Base-by-base conservation (phyloP, 2,113 vertebrate species). In the Platycercus adscitus region DNA sequence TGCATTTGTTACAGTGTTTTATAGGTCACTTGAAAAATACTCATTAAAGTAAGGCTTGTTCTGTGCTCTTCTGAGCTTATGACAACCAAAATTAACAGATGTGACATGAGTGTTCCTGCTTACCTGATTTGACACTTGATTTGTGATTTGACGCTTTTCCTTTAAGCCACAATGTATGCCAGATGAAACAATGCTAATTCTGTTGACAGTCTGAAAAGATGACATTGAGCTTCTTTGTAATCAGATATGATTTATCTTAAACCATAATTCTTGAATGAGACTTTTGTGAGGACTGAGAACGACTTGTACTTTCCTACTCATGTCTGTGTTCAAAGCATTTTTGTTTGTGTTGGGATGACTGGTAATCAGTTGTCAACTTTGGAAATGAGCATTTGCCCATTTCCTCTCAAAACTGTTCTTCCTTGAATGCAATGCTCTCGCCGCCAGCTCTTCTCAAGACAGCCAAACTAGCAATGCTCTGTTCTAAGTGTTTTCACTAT, bases 111-210 rank as follows among this genome's bases (percentile, higher is more conserved):
- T 83, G 53, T 88, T 86, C 64, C 75, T 95, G 37, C 52, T 93
- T 90, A 89, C 91, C 88, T 91, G 71, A 91, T 81, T 35, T 91
- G 88, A 86, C 61, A 25, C 82, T 93, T 90, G 70, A 55, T 86
- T 96, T 96, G 86, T 93, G 94, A 95, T 93, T 91, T 88, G 61
- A 89, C 76, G 55, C 20, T 92, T 93, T 95, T 95, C 75, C 85
- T 97, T 79, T 83, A 86, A 95, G 88, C 91, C 65, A 55, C 89
- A 76, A 84, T 75, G 39, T 87, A n/a, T 93, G 91, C 89, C 80
- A 93, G 17, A 49, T 78, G 91, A 95, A 98, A 96, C 87, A 88
- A 63, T 78, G 55, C 68, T 72, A 85, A 88, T 91, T 92, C 93
- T 94, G 60, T 77, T 95, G 77, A 52, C 84, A 71, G 2, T 83